Evolutionary conservation across 2,797 vertebrate species (phyloP).

Genomic region (Parotocinclus haroldoi): DNA sequence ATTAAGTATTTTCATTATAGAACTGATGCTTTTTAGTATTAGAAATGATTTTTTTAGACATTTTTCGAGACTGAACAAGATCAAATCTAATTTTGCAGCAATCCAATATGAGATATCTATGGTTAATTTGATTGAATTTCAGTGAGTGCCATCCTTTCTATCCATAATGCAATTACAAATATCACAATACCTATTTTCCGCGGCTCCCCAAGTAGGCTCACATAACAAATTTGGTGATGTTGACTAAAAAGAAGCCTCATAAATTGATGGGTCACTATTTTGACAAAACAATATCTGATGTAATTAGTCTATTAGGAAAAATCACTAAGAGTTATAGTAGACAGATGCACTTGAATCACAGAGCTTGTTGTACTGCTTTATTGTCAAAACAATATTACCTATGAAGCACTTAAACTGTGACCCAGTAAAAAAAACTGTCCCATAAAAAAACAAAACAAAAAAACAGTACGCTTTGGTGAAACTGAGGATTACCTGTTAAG

Average conservation of each 20-base stretch:
- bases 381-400: constrained; percentile 2
- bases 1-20: constrained; percentile 3
- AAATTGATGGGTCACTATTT: constrained; percentile 44
- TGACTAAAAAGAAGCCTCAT: constrained; percentile 46
- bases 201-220: constrained; percentile 37
- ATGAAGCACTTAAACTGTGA: constrained; percentile 10
- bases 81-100: constrained; percentile 64
- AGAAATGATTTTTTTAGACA: constrained; percentile 53
- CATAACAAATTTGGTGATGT: constrained; percentile 40
- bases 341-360: constrained; percentile 2
- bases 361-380: not conserved
- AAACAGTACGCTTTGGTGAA: constrained; percentile 16
- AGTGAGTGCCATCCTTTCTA: constrained; percentile 51
- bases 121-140: constrained; percentile 54
- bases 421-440: constrained; percentile 12
- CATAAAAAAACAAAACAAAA: not conserved
- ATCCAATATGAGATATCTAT: constrained; percentile 59
- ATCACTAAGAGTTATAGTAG: not conserved
- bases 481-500: constrained; percentile 29
- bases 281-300: constrained; percentile 34
- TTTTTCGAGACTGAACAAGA: constrained; percentile 55
- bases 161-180: constrained; percentile 50
- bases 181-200: constrained; percentile 49
- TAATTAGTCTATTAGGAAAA: constrained; percentile 11
- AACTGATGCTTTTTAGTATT: constrained; percentile 44